A percentile compares a stretch with the other conserved stretches of the same genome.
These are phyloP conservation scores for Reticulitermes speratus DNA, from an alignment of 1,140 invertebrate genomes.

Conservation along the genomic window DNA sequence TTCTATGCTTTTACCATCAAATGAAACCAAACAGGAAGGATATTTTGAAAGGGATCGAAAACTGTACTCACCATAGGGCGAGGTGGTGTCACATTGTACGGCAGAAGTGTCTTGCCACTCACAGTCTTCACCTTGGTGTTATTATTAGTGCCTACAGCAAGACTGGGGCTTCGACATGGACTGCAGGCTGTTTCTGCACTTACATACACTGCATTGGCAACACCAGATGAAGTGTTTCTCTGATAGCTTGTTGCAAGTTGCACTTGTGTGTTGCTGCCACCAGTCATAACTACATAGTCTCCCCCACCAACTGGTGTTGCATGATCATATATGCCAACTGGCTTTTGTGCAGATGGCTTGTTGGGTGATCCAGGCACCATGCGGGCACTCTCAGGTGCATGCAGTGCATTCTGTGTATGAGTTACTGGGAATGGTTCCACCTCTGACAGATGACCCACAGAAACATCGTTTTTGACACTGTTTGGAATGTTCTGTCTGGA, in stretches of 20 bases:
- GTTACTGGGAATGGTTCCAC: constrained; percentile 21
- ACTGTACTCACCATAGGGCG: constrained; percentile 58
- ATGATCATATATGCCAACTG: constrained; percentile 14
- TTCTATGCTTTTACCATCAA: no score
- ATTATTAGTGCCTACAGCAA: background rate
- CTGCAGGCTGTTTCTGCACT: constrained; percentile 1
- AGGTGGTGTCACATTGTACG: constrained; percentile 85
- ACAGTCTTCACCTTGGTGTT: constrained; percentile 46
- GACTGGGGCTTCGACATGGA: constrained; percentile 36
- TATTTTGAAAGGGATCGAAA: no score
- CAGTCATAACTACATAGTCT: constrained; percentile 35
- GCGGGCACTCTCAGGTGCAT: background rate
- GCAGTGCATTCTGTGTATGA: background rate
- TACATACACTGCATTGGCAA: constrained; percentile 35
- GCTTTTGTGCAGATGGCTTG: background rate
- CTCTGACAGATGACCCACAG: background rate
- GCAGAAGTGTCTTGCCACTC: constrained; percentile 71
- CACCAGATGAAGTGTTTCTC: constrained; percentile 35
- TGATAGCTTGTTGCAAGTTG: constrained; percentile 40
- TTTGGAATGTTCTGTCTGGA: background rate
- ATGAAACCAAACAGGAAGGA: no score
- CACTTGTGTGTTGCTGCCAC: constrained; percentile 28
- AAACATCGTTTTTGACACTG: background rate
- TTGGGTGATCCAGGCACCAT: background rate
- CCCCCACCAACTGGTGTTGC: constrained; percentile 32